phyloP scores from a whole-genome alignment of 2,797 vertebrate genomes.

The Chiloscyllium punctatum region DNA sequence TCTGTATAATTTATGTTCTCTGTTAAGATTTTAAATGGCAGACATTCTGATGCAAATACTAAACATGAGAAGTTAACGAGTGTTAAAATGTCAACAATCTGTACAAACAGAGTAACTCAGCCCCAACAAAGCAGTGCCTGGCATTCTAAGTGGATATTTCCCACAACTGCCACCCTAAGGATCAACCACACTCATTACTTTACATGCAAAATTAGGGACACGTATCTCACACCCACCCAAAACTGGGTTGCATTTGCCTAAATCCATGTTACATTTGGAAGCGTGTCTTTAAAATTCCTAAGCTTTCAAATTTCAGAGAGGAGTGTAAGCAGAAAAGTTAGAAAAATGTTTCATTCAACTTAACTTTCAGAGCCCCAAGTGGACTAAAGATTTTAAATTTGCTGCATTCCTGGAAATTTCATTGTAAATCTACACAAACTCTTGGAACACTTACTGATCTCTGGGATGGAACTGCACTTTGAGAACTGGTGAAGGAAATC shows the following conservation, averaged over 20 bases:
- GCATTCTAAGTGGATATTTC: background rate
- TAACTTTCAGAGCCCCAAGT: too few relatives aligned
- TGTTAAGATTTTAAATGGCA: background rate
- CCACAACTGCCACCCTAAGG: background rate
- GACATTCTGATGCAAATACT: background rate
- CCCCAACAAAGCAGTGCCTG: too few relatives aligned
- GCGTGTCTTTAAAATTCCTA: background rate
- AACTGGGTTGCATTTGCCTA: background rate
- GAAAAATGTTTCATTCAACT: background rate
- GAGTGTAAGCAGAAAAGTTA: background rate
- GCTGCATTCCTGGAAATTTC: background rate
- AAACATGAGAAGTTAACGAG: background rate
- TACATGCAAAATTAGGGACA: background rate
- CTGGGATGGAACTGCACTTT: conserved; percentile 93
- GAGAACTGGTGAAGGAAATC: conserved; percentile 91
- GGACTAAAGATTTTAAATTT: background rate
- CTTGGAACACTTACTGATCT: conserved; percentile 75
- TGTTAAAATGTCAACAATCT: background rate
- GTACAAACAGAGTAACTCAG: background rate
- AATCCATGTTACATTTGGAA: background rate
- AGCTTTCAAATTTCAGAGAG: too few relatives aligned
- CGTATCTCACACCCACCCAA: background rate
- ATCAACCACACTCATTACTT: background rate
- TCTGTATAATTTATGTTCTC: background rate
- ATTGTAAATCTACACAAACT: background rate